Evolutionary conservation across 2,797 vertebrate species (phyloP).

Genomic region (Pogonophryne albipinna): DNA sequence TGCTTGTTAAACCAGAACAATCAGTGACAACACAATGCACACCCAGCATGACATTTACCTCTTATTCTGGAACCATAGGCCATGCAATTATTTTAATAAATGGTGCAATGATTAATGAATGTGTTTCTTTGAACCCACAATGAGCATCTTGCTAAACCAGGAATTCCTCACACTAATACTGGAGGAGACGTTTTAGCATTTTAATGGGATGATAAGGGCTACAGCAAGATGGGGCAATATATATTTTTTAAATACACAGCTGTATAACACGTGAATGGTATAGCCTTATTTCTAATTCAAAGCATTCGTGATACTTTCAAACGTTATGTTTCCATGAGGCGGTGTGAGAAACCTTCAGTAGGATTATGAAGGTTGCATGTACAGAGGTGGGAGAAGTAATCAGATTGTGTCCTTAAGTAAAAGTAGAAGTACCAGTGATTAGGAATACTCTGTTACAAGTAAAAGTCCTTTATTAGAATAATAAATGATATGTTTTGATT

Average conservation of each 20-base stretch:
- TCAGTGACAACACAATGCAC: not conserved
- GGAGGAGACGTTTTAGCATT: not conserved
- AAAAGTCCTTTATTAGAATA: too few relatives aligned
- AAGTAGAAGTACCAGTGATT: too few relatives aligned
- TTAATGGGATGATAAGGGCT: slow-evolving; percentile 12
- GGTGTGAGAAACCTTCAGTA: not conserved
- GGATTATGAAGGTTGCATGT: not conserved
- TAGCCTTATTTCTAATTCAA: not conserved
- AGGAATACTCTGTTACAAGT: too few relatives aligned
- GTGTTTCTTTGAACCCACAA: not conserved
- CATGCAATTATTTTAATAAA: not conserved
- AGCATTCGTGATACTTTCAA: not conserved
- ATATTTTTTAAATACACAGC: not conserved
- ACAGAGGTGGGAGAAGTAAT: too few relatives aligned
- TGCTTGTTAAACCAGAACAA: slow-evolving; percentile 4
- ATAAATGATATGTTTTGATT: too few relatives aligned
- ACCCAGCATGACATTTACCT: not conserved
- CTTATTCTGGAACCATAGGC: not conserved
- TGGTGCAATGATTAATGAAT: not conserved
- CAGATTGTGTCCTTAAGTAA: too few relatives aligned
- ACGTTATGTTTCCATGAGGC: not conserved
- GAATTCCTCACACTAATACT: not conserved
- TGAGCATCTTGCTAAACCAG: not conserved
- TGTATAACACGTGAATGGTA: not conserved
- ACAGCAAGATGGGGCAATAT: not conserved